Conservation (phyloP, 2,797 vertebrate species). For the Emydoidea blandingii region DNA sequence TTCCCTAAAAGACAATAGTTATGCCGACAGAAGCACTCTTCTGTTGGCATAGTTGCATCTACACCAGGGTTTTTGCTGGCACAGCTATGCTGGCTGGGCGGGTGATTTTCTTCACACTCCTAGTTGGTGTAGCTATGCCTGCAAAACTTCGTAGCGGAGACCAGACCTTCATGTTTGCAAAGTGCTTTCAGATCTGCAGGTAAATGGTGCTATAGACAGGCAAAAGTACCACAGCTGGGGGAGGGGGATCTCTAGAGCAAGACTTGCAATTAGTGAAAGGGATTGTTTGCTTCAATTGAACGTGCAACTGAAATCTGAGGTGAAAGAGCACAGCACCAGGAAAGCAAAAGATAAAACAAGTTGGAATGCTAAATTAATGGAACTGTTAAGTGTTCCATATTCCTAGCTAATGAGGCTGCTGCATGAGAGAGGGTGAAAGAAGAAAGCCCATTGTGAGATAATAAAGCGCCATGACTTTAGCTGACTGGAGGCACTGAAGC, state of each 20-base stretch:
- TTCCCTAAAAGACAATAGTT: background rate
- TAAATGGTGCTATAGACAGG: background rate
- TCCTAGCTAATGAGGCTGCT: slow-evolving; percentile 73
- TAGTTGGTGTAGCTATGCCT: background rate
- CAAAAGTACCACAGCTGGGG: background rate
- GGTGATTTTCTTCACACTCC: background rate
- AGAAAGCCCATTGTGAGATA: background rate
- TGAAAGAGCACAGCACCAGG: background rate
- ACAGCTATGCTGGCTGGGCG: background rate
- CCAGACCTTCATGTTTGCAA: background rate
- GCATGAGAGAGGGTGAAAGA: background rate
- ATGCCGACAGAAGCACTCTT: background rate
- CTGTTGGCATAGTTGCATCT: background rate
- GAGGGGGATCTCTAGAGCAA: background rate
- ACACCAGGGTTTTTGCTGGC: background rate
- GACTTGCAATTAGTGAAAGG: background rate
- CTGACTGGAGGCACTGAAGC: slow-evolving; percentile 60
- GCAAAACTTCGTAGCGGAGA: background rate
- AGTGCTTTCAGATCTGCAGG: background rate
- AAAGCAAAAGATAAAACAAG: slow-evolving; percentile 51
- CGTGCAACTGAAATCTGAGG: fast-evolving
- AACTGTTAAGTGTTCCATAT: slow-evolving; percentile 34
- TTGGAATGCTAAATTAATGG: background rate
- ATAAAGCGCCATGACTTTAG: slow-evolving; percentile 12
- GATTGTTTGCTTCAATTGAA: background rate